phyloP scores from a whole-genome alignment of 2,797 vertebrate species.

The Macrochelys suwanniensis region DNA sequence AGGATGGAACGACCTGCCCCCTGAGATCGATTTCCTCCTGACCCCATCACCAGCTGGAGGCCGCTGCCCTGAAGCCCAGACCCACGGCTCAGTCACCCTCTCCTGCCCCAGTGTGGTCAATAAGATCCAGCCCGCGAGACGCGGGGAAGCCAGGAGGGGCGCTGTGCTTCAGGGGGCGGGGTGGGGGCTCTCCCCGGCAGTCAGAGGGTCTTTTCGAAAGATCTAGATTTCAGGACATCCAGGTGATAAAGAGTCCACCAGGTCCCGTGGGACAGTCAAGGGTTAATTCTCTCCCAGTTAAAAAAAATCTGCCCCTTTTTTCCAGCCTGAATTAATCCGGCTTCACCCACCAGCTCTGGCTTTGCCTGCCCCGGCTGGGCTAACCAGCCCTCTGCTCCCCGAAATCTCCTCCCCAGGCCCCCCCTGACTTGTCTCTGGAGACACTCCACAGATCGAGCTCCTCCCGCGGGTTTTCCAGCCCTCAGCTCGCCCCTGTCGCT shows the following conservation, averaged over 20 bases:
- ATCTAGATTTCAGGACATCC: neutral
- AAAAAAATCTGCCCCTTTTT: neutral
- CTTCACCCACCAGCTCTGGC: neutral
- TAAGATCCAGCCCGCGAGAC: neutral
- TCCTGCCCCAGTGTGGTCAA: neutral
- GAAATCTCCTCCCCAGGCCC: neutral
- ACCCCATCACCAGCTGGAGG: neutral
- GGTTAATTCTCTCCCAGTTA: neutral
- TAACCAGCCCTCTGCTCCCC: neutral
- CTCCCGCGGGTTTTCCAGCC: neutral
- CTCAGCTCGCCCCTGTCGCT: no score
- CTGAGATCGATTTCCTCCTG: neutral
- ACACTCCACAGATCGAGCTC: neutral
- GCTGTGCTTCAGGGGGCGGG: neutral
- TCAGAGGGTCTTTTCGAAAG: no score
- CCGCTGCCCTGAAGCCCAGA: neutral
- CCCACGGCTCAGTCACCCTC: neutral
- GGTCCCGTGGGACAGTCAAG: neutral
- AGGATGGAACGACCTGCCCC: neutral
- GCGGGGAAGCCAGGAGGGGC: no score
- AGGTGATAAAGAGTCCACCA: no score
- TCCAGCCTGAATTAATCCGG: neutral
- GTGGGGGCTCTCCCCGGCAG: no score
- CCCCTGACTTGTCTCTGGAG: neutral
- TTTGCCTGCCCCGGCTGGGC: no score